Percentiles rank a stretch among this genome's conserved stretches.
Conservation (phyloP, 1,140 invertebrate species). For the Penaeus vannamei region DNA sequence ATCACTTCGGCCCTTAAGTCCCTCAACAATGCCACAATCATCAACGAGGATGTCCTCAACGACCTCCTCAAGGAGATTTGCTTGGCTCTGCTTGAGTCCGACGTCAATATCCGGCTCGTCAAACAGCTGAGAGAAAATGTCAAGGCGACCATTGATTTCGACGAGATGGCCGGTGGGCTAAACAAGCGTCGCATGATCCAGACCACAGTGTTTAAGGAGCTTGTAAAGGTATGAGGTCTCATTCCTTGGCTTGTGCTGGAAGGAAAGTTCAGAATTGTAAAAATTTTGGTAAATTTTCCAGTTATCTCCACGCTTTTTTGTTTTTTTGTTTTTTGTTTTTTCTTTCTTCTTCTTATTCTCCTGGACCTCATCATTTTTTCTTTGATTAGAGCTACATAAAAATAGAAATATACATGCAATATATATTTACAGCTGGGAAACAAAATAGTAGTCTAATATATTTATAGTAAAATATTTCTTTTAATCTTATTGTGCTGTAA, state of each 20-base stretch:
- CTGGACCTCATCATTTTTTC: too few relatives aligned
- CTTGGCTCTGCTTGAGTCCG: constrained; percentile 96
- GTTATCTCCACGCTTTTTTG: too few relatives aligned
- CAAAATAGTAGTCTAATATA: too few relatives aligned
- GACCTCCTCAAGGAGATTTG: constrained; percentile 99
- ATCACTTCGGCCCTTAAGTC: constrained; percentile 98
- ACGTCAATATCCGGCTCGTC: constrained; percentile 98
- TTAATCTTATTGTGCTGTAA: too few relatives aligned
- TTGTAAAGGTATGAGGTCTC: constrained; percentile 85
- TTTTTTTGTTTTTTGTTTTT: too few relatives aligned
- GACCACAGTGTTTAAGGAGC: constrained; percentile 98
- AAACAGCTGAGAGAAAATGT: constrained; percentile 84
- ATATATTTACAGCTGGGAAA: too few relatives aligned
- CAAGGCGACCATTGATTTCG: constrained; percentile 94
- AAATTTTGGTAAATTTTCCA: too few relatives aligned
- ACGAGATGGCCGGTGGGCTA: constrained; percentile 96
- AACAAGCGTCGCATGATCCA: constrained; percentile 99
- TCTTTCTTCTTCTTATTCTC: too few relatives aligned
- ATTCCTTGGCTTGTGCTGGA: constrained; percentile 42
- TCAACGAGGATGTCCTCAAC: constrained; percentile 87
- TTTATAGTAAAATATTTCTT: too few relatives aligned
- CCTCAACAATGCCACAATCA: constrained; percentile 90
- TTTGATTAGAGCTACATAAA: too few relatives aligned
- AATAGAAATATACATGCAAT: too few relatives aligned
- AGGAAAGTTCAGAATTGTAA: not conserved